These are phyloP conservation scores for Monarcha castaneiventris DNA, from an alignment of 2,113 vertebrate genomes.

Conservation along the genomic window DNA sequence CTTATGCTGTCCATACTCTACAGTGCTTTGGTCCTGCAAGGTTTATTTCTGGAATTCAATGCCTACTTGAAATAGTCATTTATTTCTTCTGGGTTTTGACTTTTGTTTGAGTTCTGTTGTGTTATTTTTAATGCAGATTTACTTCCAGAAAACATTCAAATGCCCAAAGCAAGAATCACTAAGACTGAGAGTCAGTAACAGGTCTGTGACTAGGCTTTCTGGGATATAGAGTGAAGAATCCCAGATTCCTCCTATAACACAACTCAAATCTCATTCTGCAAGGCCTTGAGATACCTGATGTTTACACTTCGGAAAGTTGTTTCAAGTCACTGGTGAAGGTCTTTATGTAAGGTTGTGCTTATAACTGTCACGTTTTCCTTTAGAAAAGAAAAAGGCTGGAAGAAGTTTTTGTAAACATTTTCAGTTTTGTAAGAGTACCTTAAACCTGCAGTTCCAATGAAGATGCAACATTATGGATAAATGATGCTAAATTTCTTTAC, in stretches of 20 bases:
- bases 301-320: neutral
- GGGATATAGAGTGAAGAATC: neutral
- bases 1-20: neutral
- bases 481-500: neutral
- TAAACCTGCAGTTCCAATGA: neutral
- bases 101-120: neutral
- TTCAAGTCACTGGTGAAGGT: neutral
- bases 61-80: neutral
- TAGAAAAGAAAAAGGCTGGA: neutral
- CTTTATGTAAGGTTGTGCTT: neutral
- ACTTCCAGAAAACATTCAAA: neutral
- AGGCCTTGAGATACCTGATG: neutral
- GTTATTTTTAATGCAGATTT: neutral
- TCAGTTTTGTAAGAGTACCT: neutral
- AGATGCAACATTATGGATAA: neutral
- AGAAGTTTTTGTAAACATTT: neutral
- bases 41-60: neutral
- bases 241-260: neutral
- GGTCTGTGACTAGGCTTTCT: neutral
- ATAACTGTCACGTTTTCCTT: neutral
- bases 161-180: neutral
- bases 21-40: neutral
- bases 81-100: neutral
- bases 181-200: neutral
- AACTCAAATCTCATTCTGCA: neutral